Evolutionary conservation across 2,888 invertebrate species (phyloP), one percentile per base, ranked within the genome.

Genomic region (Aleiodes testaceus): DNA sequence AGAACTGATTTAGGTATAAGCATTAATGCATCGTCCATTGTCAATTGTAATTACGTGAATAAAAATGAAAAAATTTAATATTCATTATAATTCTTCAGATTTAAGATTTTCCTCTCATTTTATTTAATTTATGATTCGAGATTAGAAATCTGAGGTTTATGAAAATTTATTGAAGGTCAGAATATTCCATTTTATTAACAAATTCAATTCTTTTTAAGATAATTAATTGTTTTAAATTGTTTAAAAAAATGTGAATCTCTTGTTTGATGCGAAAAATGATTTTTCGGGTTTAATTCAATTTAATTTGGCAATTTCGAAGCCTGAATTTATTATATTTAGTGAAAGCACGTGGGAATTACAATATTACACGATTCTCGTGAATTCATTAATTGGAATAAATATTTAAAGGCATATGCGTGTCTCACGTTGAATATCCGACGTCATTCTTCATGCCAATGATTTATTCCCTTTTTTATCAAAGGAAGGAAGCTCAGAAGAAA

Each of bases 1-100:
- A 55, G 66, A n/a, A 69, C 30, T 71, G 64, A 22, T 63, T 63
- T 22, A 45, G 59, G 59, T 42, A 53, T 53, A 30, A 11, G 42
- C 14, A 5, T 18, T 59, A 16, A 59, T 42, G 59, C 59, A 30
- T 55, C 36, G 30, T 30, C 26, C 55, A 55, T 36, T 55, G 36
- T 55, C 26, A 22, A 55, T 36, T 55, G 36, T 55, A 55, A 14
- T 30, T 30, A 30, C 22, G 30, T 30, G 18, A 16, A 59, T 59
- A 59, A 59, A 59, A 30, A 59, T 42, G 3, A 5, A 16, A 11
- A 36, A 36, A 59, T 59, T 36, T 59, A 16, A 59, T 36, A 36
- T 59, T 59, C 59, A 42, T 3, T 55, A 36, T 59, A 18, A 16
- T 59, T 36, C 18, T 4, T 14, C 30, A 59, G 18, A 26, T 14